Evolutionary conservation across 1,140 invertebrate species (phyloP).

Genomic region (Diabrotica undecimpunctata): DNA sequence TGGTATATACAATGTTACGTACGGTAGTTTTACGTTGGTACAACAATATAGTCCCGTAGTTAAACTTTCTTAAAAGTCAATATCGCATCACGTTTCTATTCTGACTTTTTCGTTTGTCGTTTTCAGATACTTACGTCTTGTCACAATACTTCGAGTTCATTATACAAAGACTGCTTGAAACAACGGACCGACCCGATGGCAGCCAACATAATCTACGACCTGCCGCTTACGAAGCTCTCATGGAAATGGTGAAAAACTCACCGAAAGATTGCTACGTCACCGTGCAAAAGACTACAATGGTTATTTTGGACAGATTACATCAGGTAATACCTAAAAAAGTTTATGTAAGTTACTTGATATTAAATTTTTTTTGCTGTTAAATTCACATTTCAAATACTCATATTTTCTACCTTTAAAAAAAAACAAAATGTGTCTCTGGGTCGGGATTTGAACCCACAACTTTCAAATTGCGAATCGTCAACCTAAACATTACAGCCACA

Average conservation of each 20-base stretch:
- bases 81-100: too few relatives aligned
- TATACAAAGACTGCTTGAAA: slow-evolving; percentile 84
- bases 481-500: too few relatives aligned
- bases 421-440: too few relatives aligned
- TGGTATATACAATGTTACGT: too few relatives aligned
- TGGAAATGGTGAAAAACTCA: slow-evolving; percentile 99
- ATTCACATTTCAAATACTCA: too few relatives aligned
- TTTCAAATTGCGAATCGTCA: too few relatives aligned
- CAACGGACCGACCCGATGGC: slow-evolving; percentile 87
- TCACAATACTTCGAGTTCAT: slow-evolving; percentile 93
- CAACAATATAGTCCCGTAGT: too few relatives aligned
- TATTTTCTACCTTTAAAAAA: too few relatives aligned
- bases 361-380: slow-evolving; percentile 6
- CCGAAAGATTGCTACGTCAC: slow-evolving; percentile 95
- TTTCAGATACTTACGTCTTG: slow-evolving; percentile 84
- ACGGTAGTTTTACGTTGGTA: too few relatives aligned
- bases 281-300: slow-evolving; percentile 94
- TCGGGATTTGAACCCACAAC: too few relatives aligned
- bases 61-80: too few relatives aligned
- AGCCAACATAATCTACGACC: slow-evolving; percentile 88
- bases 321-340: slow-evolving; percentile 42
- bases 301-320: slow-evolving; percentile 91
- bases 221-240: slow-evolving; percentile 97
- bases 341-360: slow-evolving; percentile 9
- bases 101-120: too few relatives aligned